Evolutionary conservation across 2,113 vertebrate genomes (phyloP).

Genomic region (Chaetops frenatus): DNA sequence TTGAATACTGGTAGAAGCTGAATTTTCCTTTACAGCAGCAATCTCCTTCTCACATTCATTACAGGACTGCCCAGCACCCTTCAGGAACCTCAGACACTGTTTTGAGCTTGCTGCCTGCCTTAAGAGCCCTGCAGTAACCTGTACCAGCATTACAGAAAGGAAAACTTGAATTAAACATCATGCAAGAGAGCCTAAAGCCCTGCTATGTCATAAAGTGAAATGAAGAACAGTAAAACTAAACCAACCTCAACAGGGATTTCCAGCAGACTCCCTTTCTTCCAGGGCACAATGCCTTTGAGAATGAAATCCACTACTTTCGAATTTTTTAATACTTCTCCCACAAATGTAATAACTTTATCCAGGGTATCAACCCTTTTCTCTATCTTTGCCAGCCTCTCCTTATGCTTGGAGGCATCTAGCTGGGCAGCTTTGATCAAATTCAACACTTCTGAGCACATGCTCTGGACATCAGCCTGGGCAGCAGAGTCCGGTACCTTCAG

Average conservation of each 20-base stretch:
- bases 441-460: slow-evolving; percentile 70
- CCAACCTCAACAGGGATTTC: slow-evolving; percentile 75
- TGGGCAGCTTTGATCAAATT: slow-evolving; percentile 68
- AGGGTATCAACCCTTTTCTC: slow-evolving; percentile 73
- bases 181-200: neutral
- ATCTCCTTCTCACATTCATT: neutral
- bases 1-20: neutral
- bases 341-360: slow-evolving; percentile 75
- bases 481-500: neutral
- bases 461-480: neutral
- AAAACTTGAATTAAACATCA: neutral
- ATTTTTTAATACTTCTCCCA: slow-evolving; percentile 78
- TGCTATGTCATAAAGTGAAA: neutral
- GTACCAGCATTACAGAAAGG: neutral
- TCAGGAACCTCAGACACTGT: neutral
- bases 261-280: slow-evolving; percentile 71
- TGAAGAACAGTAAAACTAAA: slow-evolving; percentile 19
- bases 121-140: neutral
- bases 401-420: slow-evolving; percentile 70
- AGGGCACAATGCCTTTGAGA: slow-evolving; percentile 74
- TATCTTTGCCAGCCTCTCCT: slow-evolving; percentile 76
- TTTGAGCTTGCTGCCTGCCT: neutral
- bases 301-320: slow-evolving; percentile 82
- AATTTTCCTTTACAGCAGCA: neutral
- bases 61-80: neutral